Evolutionary conservation across 2,888 invertebrate genomes (phyloP), one percentile per base, ranked within the genome.

Genomic region (Scaptomyza flava): DNA sequence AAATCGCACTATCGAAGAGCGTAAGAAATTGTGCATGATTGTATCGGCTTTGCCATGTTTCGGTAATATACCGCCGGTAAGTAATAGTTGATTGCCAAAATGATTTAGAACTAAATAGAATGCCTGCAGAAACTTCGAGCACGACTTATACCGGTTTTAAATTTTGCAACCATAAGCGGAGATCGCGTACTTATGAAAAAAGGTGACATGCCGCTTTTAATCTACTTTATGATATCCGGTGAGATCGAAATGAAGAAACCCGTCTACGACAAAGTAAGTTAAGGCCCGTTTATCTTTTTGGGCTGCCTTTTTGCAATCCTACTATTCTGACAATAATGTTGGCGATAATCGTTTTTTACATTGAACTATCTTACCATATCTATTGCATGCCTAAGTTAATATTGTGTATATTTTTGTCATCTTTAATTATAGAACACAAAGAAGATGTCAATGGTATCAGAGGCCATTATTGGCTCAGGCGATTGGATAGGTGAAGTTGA

Each of bases 151-250:
- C 93, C 93, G 0, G 93, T 93, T 1, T 93, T 94, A 0, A 93
- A 93, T 78, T 96, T 95, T 91, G 93, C 93, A 72, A 95, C 94
- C 79, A 93, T 94, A 64, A 91, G 93, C 1, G 93, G 94, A 0
- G 94, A 93, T 1, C 93, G 95, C 1, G 91, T 92, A 0, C 93
- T 96, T 42, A 94, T 95, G 0, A 93, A 93, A n/a, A 94, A 96
- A 86, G 93, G 94, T 6, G 94, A 94, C 56, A 91, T 91, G 4
- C 94, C 95, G 0, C 91, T 93, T 54, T 94, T 94, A 0, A 88
- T 96, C 36, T 96, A 95, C 89, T 96, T 95, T 88, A 93, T 96
- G 43, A 91, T 95, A 11, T 93, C 93, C 6, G 96, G 96, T 2
- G 93, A 94, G 80, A 92, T 94, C 9, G 89, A 89, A 70, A 79